Percentiles rank a stretch among this genome's conserved stretches.
These are phyloP conservation scores for Adelphocoris suturalis DNA, from an alignment of 2,888 invertebrate genomes.

Conservation along the genomic window DNA sequence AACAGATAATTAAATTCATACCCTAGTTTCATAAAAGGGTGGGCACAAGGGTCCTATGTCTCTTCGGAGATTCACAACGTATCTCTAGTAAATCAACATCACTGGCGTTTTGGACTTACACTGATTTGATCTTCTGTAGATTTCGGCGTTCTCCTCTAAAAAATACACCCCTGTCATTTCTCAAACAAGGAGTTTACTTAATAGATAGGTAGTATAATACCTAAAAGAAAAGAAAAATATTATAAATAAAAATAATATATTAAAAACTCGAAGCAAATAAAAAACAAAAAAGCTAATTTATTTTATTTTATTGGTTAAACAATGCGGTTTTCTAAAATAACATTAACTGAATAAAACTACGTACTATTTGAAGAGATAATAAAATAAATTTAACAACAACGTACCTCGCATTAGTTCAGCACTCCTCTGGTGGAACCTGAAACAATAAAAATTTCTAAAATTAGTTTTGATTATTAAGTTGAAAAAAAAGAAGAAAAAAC, in stretches of 20 bases:
- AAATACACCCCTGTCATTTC: constrained; percentile 13
- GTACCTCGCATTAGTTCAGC: constrained; percentile 66
- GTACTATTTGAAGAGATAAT: too few relatives aligned
- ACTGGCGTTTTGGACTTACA: not conserved
- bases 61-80: not conserved
- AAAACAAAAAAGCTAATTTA: too few relatives aligned
- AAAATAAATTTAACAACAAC: too few relatives aligned
- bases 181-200: not conserved
- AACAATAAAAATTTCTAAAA: constrained; percentile 10
- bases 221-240: constrained; percentile 2
- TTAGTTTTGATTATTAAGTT: not conserved
- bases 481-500: not conserved
- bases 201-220: not conserved
- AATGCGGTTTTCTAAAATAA: too few relatives aligned
- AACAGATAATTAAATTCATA: too few relatives aligned
- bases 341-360: too few relatives aligned
- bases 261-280: too few relatives aligned
- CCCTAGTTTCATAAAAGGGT: too few relatives aligned
- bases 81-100: not conserved
- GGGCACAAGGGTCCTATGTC: too few relatives aligned
- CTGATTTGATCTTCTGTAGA: not conserved
- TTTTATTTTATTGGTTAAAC: too few relatives aligned
- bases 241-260: not conserved
- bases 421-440: constrained; percentile 61
- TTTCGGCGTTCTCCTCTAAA: constrained; percentile 25